Base-by-base conservation (phyloP, 2,113 vertebrate genomes). In the Psilopogon haemacephalus region DNA sequence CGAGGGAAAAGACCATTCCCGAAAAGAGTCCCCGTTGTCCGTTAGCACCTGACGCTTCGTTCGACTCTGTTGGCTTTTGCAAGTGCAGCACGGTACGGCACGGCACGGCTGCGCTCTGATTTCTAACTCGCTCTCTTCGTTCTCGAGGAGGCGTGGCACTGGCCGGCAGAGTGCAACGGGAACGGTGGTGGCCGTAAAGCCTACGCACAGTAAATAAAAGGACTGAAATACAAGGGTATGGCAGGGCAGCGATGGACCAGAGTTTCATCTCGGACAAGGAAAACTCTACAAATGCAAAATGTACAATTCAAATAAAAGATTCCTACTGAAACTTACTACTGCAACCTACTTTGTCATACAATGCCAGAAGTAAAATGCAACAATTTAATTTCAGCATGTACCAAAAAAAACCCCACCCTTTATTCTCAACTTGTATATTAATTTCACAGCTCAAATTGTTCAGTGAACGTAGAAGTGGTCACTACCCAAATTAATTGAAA, bases 401-500 rank as follows among this genome's bases (percentile, higher is more conserved):
- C 23, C 18, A 32, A 33, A 35, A 33, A 35, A 48, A 28, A 30
- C 14, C 5, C 1, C 12, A 50, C 5, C 5, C 0, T 2, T 18
- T 38, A 7, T 6, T 42, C 32, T 37, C 32, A 13, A 4, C 46
- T 5, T 2, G 16, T 4, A 6, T 0, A 18, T 5, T 15, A 5
- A 24, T 11, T 8, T 35, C 20, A 65, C 56, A 54, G 69, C 42
- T 56, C 46, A 12, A 0, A 11, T 4, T 7, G 26, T n/a, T 12
- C 8, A 30, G 2, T 24, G 12, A 37, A 60, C 8, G 5, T 3
- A 1, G 32, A 7, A 11, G 10, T 8, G 50, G n/a, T 27, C 2
- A 0, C 20, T 23, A 6, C n/a, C 18, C 37, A 44, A 21, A 2
- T 7, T 14, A 6, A 2, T 0, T 7, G 4, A 54, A 54, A 54